Conservation (phyloP, 2,888 invertebrate genomes). For the Phortica magna region DNA sequence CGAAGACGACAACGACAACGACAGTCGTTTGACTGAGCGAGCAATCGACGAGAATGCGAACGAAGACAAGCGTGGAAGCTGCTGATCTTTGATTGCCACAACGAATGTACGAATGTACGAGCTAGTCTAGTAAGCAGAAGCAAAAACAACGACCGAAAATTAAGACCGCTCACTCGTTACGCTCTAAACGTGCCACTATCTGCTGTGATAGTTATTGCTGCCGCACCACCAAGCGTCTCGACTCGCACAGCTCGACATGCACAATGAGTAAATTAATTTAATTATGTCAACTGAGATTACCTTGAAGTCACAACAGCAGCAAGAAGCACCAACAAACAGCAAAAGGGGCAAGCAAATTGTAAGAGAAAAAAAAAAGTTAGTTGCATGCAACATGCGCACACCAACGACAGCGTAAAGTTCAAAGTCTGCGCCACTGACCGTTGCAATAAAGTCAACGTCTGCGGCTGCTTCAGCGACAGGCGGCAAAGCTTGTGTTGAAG, state of each 20-base stretch:
- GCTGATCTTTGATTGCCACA: constrained; percentile 40
- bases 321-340: constrained; percentile 22
- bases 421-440: constrained; percentile 32
- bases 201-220: constrained; percentile 34
- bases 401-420: constrained; percentile 28
- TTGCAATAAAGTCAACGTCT: constrained; percentile 42
- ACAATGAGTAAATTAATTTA: constrained; percentile 74
- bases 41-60: constrained; percentile 19
- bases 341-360: constrained; percentile 10
- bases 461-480: not conserved
- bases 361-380: constrained; percentile 4
- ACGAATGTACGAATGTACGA: no score
- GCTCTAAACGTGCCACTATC: constrained; percentile 8
- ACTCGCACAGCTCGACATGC: constrained; percentile 60
- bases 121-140: not conserved
- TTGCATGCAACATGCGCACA: constrained; percentile 18
- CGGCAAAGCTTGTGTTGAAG: not conserved
- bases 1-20: constrained; percentile 19
- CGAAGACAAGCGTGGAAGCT: constrained; percentile 34
- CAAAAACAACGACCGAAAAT: no score
- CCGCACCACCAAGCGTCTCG: constrained; percentile 47
- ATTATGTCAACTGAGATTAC: constrained; percentile 76
- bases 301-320: constrained; percentile 61
- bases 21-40: not conserved
- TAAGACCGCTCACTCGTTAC: constrained; percentile 31